Evolutionary conservation across 2,888 invertebrate species (phyloP).

Genomic region (Ochropleura leucogaster): DNA sequence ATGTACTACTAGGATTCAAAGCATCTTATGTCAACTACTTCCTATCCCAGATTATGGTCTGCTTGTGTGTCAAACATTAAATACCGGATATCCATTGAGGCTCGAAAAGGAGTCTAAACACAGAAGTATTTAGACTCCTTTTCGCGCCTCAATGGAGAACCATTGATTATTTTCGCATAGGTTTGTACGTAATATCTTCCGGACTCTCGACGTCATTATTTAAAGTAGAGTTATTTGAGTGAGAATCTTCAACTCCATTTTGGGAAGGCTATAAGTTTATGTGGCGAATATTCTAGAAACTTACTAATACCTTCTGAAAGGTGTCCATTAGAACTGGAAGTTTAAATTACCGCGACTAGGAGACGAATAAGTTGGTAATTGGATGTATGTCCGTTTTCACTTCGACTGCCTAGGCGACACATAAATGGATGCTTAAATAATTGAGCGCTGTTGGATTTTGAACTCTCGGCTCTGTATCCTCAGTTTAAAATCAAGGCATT

Average conservation of each 20-base stretch:
- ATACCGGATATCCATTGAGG: not conserved
- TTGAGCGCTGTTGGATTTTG: not conserved
- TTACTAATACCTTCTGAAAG: not conserved
- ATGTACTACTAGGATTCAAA: not conserved
- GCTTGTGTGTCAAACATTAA: not conserved
- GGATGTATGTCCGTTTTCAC: slow-evolving; percentile 1
- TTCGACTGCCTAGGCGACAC: not conserved
- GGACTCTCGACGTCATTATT: not conserved
- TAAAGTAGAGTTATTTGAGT: not conserved
- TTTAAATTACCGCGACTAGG: not conserved
- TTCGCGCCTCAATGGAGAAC: too few species aligned
- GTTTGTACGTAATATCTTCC: not conserved
- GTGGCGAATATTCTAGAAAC: not conserved
- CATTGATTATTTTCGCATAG: not conserved
- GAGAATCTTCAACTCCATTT: not conserved
- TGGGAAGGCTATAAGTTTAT: not conserved
- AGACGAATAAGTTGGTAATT: slow-evolving; percentile 26
- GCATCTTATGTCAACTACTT: not conserved
- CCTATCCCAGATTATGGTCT: not conserved
- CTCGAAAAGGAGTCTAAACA: not conserved
- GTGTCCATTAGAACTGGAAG: not conserved
- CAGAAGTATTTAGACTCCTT: too few species aligned
- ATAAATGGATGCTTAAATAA: not conserved
- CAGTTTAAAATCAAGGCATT: not conserved
- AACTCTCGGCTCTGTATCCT: not conserved